Base-by-base conservation (phyloP, 2,113 vertebrate species). In the Elephas maximus region DNA sequence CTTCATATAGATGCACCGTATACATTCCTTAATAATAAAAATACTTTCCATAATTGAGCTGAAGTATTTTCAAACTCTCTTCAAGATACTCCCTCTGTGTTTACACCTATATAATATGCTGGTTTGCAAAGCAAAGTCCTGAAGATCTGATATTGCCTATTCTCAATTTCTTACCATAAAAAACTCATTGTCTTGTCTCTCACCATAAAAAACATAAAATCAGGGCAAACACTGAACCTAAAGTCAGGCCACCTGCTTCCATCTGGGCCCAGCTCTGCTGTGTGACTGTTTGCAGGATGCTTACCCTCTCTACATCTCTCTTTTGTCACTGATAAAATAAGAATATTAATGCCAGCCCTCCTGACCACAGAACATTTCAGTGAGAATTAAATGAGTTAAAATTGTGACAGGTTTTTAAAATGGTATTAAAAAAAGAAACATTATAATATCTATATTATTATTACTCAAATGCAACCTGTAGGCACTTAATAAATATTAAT, bases 401-500 rank as follows among this genome's bases (percentile, higher is more conserved):
- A 63, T 78, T 89, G 23, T 53, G 21, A 96, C 88, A 84, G 12
- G 3, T 65, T 77, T 94, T 92, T 77, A 78, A 88, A 77, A 44
- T 84, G 9, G 65, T 26, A 87, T 37, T 37, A 76, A 6, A 41
- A 65, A 83, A 85, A 48, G 69, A n/a, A 73, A 73, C 33, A 73
- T 73, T 73, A 37, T n/a, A 94, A 81, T 82, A 83, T 20, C 20
- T 63, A 17, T 44, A 10, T 33, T 85, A 45, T 63, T 81, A 48
- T 88, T 94, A 93, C 86, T 87, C 83, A n/a, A 86, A 83, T 37
- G 18, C 41, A 97, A 88, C 60, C 73, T 92, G 8, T 88, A 92
- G 81, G 63, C 37, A 81, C 18, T 94, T 91, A 91, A 79, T 95
- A 81, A 93, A 97, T 96, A 96, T 93, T 88, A 90, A 90, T 76